Evolutionary conservation across 2,113 vertebrate genomes (phyloP), one percentile per base, ranked within the genome.

Genomic region (Thamnaconus septentrionalis): DNA sequence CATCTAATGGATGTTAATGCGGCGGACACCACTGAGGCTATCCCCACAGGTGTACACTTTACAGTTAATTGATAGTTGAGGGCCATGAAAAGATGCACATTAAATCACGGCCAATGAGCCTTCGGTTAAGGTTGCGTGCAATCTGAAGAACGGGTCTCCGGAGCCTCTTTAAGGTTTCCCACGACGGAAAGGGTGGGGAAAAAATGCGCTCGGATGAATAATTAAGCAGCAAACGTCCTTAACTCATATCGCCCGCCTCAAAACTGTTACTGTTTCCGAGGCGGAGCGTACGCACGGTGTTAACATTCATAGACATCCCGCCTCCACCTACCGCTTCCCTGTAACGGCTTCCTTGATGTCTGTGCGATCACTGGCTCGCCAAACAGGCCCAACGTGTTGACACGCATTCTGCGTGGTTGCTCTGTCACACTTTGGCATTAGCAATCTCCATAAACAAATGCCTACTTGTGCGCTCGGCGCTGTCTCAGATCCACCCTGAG

Each of bases 51-150:
- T 85, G 73, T 73, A 73, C 69, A 81, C 81, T 87, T 31, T 84
- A 84, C 78, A 80, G 68, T 78, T 84, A 86, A 86, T 86, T 87
- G 84, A 90, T 88, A 83, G 85, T 64, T 78, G 85, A 84, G 79
- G 79, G 85, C 79, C 87, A 82, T 87, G 81, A 84, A 87, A 82
- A 86, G 87, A 88, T 85, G 85, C 81, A 75, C 84, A 80, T 80
- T 82, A 87, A 83, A 80, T 86, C 82, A 81, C 53, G 55, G 78
- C 71, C 84, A 82, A 69, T 59, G 71, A 85, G 79, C 56, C 71
- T 70, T 82, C 75, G 73, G 83, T 78, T 84, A 83, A 71, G 73
- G 78, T 81, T 85, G 75, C 78, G 76, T 31, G 84, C 69, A 54
- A 76, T 83, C 81, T 78, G 77, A 80, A 75, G 66, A 87, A 87